phyloP scores from a whole-genome alignment of 2,888 invertebrate species.

The Ptilodon capucinus region DNA sequence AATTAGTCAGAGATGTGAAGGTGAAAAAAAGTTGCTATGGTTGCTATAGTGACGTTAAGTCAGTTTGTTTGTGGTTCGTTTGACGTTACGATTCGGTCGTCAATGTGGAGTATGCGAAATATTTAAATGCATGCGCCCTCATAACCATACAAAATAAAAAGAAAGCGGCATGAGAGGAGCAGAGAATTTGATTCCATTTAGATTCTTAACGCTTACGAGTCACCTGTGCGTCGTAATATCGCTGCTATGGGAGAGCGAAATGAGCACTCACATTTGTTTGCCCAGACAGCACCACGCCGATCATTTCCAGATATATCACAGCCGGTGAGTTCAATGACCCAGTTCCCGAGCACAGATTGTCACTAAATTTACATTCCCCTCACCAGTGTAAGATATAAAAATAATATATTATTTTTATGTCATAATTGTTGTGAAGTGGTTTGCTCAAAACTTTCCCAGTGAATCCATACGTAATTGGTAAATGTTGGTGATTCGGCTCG shows the following conservation, averaged over 20 bases:
- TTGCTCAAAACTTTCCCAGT: no score
- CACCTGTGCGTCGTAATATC: conserved; percentile 86
- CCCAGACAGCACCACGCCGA: conserved; percentile 71
- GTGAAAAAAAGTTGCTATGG: background rate
- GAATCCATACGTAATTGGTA: no score
- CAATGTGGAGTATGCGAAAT: background rate
- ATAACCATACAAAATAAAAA: background rate
- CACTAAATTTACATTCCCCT: background rate
- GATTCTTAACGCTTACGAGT: conserved; percentile 87
- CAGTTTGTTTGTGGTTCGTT: no score
- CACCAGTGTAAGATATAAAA: background rate
- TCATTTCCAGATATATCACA: conserved; percentile 82
- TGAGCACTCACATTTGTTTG: conserved; percentile 80
- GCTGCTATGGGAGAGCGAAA: conserved; percentile 85
- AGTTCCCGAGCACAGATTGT: background rate
- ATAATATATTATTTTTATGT: conserved; percentile 11
- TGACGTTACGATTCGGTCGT: no score
- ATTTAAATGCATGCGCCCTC: background rate
- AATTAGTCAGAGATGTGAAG: background rate
- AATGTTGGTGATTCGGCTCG: no score
- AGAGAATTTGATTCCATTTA: conserved; percentile 83
- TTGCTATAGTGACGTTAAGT: background rate
- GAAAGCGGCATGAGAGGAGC: conserved; percentile 70
- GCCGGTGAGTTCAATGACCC: conserved; percentile 66
- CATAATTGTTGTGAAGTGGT: background rate